A percentile compares a stretch with the other conserved stretches of the same genome.
phyloP scores from a whole-genome alignment of 35 echinoderm and acorn worm genomes.

The Apostichopus japonicus region DNA sequence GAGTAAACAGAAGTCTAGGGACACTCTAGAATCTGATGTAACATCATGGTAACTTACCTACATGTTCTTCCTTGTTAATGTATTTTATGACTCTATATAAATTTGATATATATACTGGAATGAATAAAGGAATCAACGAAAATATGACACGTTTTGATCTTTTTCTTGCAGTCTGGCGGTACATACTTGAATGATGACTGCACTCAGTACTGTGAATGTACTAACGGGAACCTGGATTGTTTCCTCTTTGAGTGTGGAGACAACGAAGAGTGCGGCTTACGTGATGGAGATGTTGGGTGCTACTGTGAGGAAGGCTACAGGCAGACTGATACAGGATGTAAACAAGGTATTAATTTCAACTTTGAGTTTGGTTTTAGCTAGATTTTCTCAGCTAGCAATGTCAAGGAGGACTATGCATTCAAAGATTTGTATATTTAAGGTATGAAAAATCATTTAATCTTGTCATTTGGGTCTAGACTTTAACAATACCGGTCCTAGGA shows the following conservation, averaged over 20 bases:
- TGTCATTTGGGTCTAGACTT: too few species aligned
- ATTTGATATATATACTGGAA: too few species aligned
- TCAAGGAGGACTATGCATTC: too few species aligned
- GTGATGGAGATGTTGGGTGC: slow-evolving; percentile 77
- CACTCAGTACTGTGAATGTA: slow-evolving; percentile 60
- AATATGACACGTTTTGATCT: not conserved
- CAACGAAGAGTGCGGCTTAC: slow-evolving; percentile 64
- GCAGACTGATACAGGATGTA: slow-evolving; percentile 56
- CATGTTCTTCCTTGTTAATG: too few species aligned
- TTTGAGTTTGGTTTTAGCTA: not conserved
- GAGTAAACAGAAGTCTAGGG: too few species aligned
- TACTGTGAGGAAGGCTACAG: slow-evolving; percentile 80
- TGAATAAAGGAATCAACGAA: too few species aligned
- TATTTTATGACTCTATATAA: too few species aligned
- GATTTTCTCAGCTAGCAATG: not conserved
- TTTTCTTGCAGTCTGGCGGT: slow-evolving; percentile 19
- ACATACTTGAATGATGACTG: slow-evolving; percentile 65
- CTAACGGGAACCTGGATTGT: slow-evolving; percentile 39
- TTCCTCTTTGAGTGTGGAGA: slow-evolving; percentile 37
- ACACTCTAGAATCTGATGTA: too few species aligned
- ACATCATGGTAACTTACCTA: too few species aligned
- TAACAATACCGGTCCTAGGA: too few species aligned
- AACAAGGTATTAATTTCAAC: slow-evolving; percentile 51
- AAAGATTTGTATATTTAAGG: too few species aligned
- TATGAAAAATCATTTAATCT: too few species aligned